These are phyloP conservation scores for Hippocampus comes DNA, from an alignment of 2,113 vertebrate genomes.

Conservation along the genomic window DNA sequence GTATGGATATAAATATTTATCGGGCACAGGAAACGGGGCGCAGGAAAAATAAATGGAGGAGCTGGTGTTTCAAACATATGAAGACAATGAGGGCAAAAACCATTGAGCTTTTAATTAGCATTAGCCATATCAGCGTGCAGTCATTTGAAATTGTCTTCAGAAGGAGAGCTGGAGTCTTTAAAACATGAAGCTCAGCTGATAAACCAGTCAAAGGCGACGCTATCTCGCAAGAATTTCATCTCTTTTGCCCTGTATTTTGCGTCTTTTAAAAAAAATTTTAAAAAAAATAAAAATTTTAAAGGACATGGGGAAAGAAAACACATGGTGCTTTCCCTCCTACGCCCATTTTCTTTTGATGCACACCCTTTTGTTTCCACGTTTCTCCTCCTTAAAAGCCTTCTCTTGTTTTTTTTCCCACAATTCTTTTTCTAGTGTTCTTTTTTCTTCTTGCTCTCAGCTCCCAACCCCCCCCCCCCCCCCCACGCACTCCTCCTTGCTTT, in stretches of 20 bases:
- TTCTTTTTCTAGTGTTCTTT: constrained; percentile 42
- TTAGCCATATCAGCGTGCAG: constrained; percentile 51
- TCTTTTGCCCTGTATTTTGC: constrained; percentile 56
- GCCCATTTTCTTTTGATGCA: constrained; percentile 64
- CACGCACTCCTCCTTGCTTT: constrained; percentile 47
- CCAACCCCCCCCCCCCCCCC: constrained; percentile 7
- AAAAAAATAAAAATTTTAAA: constrained; percentile 17
- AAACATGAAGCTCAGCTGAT: constrained; percentile 58
- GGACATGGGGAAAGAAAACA: constrained; percentile 38
- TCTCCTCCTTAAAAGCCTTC: constrained; percentile 59
- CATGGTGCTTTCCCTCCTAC: constrained; percentile 49
- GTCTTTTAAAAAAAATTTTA: constrained; percentile 45
- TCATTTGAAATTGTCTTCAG: constrained; percentile 60
- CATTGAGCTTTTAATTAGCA: constrained; percentile 67
- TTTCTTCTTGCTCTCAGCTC: constrained; percentile 69
- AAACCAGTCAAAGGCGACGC: constrained; percentile 50
- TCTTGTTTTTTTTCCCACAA: constrained; percentile 38
- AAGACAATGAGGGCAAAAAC: constrained; percentile 43
- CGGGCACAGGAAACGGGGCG: not conserved
- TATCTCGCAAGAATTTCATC: constrained; percentile 58
- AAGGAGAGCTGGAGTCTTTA: constrained; percentile 52
- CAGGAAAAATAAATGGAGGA: constrained; percentile 20
- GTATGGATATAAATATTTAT: too few relatives aligned
- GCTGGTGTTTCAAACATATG: constrained; percentile 39
- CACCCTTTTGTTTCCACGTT: constrained; percentile 50